These are phyloP conservation scores for Maniola jurtina DNA, from an alignment of 1,140 invertebrate genomes.

Conservation along the genomic window DNA sequence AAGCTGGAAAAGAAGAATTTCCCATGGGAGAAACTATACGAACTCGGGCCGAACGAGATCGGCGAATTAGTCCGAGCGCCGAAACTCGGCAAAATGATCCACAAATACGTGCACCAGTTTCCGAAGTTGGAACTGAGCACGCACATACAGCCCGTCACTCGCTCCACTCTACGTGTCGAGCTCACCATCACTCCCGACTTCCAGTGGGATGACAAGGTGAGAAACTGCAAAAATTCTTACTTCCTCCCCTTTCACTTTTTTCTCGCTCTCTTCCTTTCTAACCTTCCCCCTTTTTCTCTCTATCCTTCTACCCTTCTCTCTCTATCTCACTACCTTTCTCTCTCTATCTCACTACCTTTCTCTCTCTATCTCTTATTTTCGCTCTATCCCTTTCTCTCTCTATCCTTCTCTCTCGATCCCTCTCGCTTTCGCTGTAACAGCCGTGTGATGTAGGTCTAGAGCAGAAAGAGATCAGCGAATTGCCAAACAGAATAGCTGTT, in stretches of 20 bases:
- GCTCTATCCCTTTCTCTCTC: too few relatives aligned
- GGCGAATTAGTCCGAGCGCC: slow-evolving; percentile 97
- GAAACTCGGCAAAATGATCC: slow-evolving; percentile 97
- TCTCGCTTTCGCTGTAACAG: too few relatives aligned
- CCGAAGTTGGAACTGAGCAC: slow-evolving; percentile 96
- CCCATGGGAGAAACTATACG: slow-evolving; percentile 96
- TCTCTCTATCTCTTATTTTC: too few relatives aligned
- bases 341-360: too few relatives aligned
- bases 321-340: too few relatives aligned
- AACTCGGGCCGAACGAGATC: slow-evolving; percentile 97
- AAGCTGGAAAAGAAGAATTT: slow-evolving; percentile 99
- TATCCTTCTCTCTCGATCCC: too few relatives aligned
- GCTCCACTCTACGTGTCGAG: slow-evolving; percentile 96
- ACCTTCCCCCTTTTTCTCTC: not conserved
- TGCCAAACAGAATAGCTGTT: too few relatives aligned
- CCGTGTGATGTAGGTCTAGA: too few relatives aligned
- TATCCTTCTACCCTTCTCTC: not conserved
- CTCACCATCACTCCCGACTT: slow-evolving; percentile 99
- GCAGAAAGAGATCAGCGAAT: too few relatives aligned
- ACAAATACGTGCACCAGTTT: slow-evolving; percentile 99
- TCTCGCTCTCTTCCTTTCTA: not conserved
- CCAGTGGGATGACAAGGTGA: slow-evolving; percentile 97
- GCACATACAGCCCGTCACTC: slow-evolving; percentile 98
- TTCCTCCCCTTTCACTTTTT: too few relatives aligned
- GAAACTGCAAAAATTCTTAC: not conserved